Evolutionary conservation across 2,888 invertebrate species (phyloP).

Genomic region (Toxonevra muliebris): DNA sequence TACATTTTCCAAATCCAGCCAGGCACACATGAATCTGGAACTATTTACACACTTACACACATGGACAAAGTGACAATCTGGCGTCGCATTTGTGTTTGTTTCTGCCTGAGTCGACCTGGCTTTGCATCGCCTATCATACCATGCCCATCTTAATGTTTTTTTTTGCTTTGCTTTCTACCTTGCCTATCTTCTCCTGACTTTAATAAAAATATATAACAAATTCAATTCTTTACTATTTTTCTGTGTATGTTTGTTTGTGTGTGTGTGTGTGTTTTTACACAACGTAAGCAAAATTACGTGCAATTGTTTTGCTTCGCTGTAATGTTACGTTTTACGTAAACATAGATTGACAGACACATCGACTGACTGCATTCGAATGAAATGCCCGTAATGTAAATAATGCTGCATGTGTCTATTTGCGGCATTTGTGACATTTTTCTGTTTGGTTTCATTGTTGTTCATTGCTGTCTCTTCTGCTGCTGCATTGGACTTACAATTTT

Average conservation of each 20-base stretch:
- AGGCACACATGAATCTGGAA: constrained; percentile 29
- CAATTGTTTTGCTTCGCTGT: constrained; percentile 50
- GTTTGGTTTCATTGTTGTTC: constrained; percentile 15
- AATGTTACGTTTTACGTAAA: constrained; percentile 10
- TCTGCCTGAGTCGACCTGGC: not conserved
- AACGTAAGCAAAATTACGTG: constrained; percentile 58
- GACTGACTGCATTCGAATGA: not conserved
- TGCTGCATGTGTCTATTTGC: constrained; percentile 7
- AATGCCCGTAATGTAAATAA: too few species aligned
- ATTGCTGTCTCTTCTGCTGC: too few species aligned
- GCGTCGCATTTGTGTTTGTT: not conserved
- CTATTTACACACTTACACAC: constrained; percentile 25
- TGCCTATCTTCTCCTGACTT: not conserved
- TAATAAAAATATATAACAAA: constrained; percentile 14
- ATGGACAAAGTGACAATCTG: not conserved
- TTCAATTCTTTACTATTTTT: constrained; percentile 6
- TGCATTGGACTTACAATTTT: too few species aligned
- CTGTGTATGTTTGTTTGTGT: constrained; percentile 16
- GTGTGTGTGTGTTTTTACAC: constrained; percentile 41
- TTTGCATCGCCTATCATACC: too few species aligned
- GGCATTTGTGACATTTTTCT: constrained; percentile 18
- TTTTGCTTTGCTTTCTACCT: constrained; percentile 3
- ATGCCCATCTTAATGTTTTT: not conserved
- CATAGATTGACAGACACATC: not conserved
- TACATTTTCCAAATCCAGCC: constrained; percentile 21